These are phyloP conservation scores for Aegithalos caudatus DNA, from an alignment of 2,113 vertebrate species.

Conservation along the genomic window DNA sequence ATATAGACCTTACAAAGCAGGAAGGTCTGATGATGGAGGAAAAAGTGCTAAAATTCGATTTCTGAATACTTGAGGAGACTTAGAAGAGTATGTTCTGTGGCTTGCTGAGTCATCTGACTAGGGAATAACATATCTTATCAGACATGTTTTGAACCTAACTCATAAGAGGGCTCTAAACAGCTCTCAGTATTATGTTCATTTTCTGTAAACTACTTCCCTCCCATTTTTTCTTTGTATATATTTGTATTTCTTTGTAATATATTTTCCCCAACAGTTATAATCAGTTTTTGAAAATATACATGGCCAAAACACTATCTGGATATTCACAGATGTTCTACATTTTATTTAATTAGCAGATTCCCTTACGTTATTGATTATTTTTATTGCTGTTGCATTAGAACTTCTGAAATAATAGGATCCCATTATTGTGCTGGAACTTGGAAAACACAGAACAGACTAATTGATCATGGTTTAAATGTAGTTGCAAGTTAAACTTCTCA, in stretches of 20 bases:
- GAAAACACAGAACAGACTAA: neutral
- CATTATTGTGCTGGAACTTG: neutral
- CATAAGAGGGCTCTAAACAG: neutral
- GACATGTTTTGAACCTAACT: neutral
- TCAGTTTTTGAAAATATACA: neutral
- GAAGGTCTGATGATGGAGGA: neutral
- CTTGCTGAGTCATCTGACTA: neutral
- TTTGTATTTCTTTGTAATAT: neutral
- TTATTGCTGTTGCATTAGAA: neutral
- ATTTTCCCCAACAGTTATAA: neutral
- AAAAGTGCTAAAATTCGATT: neutral
- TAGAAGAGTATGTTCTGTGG: neutral
- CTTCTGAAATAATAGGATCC: neutral
- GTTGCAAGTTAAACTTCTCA: neutral
- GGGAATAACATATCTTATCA: neutral
- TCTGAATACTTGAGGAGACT: neutral
- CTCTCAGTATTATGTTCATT: neutral
- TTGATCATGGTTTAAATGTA: neutral
- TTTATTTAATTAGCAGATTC: neutral
- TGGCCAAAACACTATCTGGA: neutral
- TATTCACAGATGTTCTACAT: neutral
- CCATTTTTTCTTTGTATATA: neutral
- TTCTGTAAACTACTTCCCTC: neutral
- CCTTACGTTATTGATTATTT: neutral
- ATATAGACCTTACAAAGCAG: neutral